Conservation (phyloP, 2,113 vertebrate species). For the Phycodurus eques region DNA sequence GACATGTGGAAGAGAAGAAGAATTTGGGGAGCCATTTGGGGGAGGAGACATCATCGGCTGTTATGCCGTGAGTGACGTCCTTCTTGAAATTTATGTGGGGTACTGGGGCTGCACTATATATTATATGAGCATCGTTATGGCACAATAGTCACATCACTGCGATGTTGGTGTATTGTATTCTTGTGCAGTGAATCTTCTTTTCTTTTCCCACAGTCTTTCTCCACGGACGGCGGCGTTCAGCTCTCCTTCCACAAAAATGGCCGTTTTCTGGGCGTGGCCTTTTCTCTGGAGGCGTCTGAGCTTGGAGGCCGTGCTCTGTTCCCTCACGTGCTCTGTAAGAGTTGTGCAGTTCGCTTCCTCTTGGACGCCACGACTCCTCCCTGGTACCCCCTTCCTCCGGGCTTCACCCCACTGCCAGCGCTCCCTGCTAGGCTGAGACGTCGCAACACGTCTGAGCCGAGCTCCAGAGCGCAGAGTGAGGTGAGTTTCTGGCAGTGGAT, state of each 20-base stretch:
- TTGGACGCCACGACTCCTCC: constrained; percentile 74
- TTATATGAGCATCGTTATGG: no score
- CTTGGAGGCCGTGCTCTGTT: constrained; percentile 71
- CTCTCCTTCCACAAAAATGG: constrained; percentile 86
- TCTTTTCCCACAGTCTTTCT: constrained; percentile 41
- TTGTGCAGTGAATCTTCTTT: background rate
- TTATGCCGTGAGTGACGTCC: constrained; percentile 77
- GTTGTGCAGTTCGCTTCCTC: constrained; percentile 77
- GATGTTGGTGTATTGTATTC: no score
- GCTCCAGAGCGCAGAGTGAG: constrained; percentile 77
- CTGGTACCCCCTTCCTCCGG: constrained; percentile 74
- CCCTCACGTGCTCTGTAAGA: constrained; percentile 84
- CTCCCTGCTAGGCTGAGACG: constrained; percentile 68
- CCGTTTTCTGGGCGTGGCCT: constrained; percentile 77
- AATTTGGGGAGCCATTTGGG: constrained; percentile 80
- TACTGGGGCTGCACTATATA: background rate
- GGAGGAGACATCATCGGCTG: constrained; percentile 86
- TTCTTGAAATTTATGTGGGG: background rate
- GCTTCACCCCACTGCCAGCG: constrained; percentile 68
- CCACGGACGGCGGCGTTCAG: constrained; percentile 64
- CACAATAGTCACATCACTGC: no score
- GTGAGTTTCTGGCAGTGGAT: constrained; percentile 50
- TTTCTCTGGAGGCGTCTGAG: constrained; percentile 63
- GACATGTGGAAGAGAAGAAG: constrained; percentile 74
- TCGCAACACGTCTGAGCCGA: constrained; percentile 55